Base-by-base conservation (phyloP, 2,888 invertebrate species). In the Caradrina clavipalpis region DNA sequence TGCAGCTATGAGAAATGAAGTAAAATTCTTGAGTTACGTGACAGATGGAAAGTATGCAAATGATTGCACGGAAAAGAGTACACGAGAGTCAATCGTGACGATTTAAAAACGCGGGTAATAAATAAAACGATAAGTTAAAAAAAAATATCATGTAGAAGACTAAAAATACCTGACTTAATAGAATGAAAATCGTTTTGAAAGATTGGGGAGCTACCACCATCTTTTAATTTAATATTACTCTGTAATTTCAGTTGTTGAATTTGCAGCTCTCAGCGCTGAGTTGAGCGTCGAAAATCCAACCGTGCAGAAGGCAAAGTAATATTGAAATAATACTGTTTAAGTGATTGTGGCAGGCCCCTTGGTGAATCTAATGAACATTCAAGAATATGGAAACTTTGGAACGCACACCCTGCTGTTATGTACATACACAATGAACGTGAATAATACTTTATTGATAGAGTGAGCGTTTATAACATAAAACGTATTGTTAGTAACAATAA, bases 401-500 rank as follows among this genome's bases (percentile, higher is more conserved):
- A 45, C 3, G 45, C 15, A 45, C 45, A 17, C 45, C 45, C 17
- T 45, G 45, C 17, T 45, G 45, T 45, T 13, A 39, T 45, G 45
- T 45, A 45, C 17, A 19, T 15, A n/a, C 13, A 31, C 7, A 31
- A 21, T 31, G n/a, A 13, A 6, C 8, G 31, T 50, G 31, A 3
- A 55, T 35, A 22, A n/a, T 49, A 11, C 17, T 54, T 42, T 54
- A 1, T 31, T 76, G 22, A 22, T 68, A 19, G 6, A 21, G 1
- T 51, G 13, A 15, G 11, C 15, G 17, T 49, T 17, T 56, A 39
- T 19, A 42, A 56, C 22, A 58, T 7, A 49, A 60, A 67, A 47
- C n/a, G 21, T 45, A 56, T 45, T 22, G 11, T 55, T 78, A 58
- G 17, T 35, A 58, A 61, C 45, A 65, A 65, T 62, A 64, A 47